Evolutionary conservation across 2,888 invertebrate species (phyloP), one percentile per base, ranked within the genome.

Genomic region (Timema cristinae): DNA sequence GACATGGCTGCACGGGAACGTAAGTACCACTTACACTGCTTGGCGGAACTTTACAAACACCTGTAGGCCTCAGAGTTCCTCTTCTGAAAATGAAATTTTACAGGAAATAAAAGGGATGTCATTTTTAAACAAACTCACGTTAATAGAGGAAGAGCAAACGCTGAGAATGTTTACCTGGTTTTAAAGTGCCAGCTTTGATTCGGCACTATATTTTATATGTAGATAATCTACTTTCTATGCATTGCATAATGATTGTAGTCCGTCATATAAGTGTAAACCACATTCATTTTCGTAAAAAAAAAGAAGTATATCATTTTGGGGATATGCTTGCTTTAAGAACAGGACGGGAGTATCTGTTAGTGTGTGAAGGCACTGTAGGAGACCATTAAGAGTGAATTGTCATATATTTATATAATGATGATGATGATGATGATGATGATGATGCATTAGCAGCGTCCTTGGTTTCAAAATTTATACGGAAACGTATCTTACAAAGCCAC

Each of bases 281-380:
- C 15, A 13, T 1, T 59, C n/a, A n/a, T 10, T 59, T n/a, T 59
- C 15, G n/a, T 2, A n/a, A 59, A 59, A 59, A 5, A 16, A 13
- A 16, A 2, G 10, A n/a, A 59, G 59, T n/a, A 7, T n/a, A n/a
- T n/a, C n/a, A 59, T 59, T 59, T 59, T n/a, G 9, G 8, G 8
- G 13, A 59, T 59, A 59, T 13, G 1, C 59, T 1, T 59, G 6
- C 15, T 6, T 59, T n/a, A 8, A 59, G n/a, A 59, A n/a, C 59
- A n/a, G 59, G n/a, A n/a, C 59, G n/a, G 59, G 59, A 59, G 13
- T 59, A 59, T n/a, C n/a, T n/a, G n/a, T 59, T 7, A 59, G 59
- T 10, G 59, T 59, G 59, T 59, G 59, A 7, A n/a, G 59, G 13
- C 59, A n/a, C 6, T 59, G 59, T 59, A 59, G 13, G 13, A 59